Evolutionary conservation across 2,888 invertebrate species (phyloP), one percentile per base, ranked within the genome.

Genomic region (Agapostemon virescens): DNA sequence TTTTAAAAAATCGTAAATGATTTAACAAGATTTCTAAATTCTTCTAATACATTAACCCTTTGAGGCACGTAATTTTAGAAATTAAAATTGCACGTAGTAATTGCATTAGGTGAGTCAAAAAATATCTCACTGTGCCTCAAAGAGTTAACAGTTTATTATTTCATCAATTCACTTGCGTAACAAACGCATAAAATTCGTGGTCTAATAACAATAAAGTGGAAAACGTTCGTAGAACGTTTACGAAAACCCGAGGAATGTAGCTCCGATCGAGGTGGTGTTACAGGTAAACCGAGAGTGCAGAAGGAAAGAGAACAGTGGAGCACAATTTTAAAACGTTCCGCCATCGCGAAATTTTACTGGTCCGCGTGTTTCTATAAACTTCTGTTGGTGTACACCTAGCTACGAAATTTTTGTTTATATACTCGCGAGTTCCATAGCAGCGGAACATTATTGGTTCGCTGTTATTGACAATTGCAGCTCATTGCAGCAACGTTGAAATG

Each of bases 351-450:
- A 55, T 55, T 55, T 26, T 17, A 55, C 26, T 55, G 55, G 26
- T 17, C 2, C 26, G 6, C 55, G 55, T 55, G 55, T 26, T 55
- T 55, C 55, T 55, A 26, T 26, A 15, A 26, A 23, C 55, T 55
- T 13, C 6, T 1, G 26, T 55, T 15, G 26, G 13, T 26, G 55
- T 26, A 55, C 9, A 23, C 26, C 26, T 0, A 26, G 55, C 26
- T 55, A 26, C 55, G 26, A 55, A 15, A 55, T 15, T 55, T 55
- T 55, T 55, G 55, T 55, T 55, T 55, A 55, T 55, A 55, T 26
- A 26, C 55, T 26, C 26, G 23, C 17, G 15, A 15, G 26, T 6
- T 55, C 15, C 55, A 15, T 23, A 2, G 26, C 15, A 15, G 26
- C 26, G 6, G 6, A 26, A 26, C 26, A 55, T 55, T 55, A 55